Base-by-base conservation (phyloP, 1,140 invertebrate species). In the Zaprionus tsacasi region DNA sequence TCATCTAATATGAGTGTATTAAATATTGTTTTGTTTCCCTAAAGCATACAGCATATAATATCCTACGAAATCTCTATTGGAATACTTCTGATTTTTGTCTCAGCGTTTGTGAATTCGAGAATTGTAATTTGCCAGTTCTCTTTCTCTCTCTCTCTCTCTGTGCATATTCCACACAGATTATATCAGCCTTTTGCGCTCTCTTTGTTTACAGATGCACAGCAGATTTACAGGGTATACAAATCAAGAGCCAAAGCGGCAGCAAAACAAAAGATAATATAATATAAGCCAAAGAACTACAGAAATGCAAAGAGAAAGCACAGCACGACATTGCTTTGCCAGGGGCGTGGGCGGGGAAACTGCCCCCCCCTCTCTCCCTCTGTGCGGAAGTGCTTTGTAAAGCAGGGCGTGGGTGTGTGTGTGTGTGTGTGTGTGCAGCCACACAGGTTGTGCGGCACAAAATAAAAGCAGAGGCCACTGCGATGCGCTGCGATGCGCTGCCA, bases 201-300 rank as follows among this genome's bases (percentile, higher is more conserved):
- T 50, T 50, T 50, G 45, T 50, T 50, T 50, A 10, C 17, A 12
- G 27, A 30, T 50, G 10, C 45, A 50, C 45, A 50, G 21, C 45
- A 50, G 21, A 25, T 48, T 45, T n/a, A 50, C 17, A 50, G 36
- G 38, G 10, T 58, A 33, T 33, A 43, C 13, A 56, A 43, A 30
- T 27, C 38, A 60, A 48, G 36, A 55, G 59, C 65, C 52, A 55
- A 17, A 15, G 48, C 25, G 13, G 50, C 27, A 54, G 50, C 45
- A 50, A 50, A 50, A 50, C 45, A 50, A 50, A 60, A 58, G 69
- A 82, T 78, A 78, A 82, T 70, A 78, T 70, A 78, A 70, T 78
- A 69, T 75, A 52, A 59, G 63, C 25, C 55, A 65, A 66, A 57
- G 48, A 70, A 59, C 33, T 64, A 40, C 45, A 65, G 45, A 40